These are phyloP conservation scores for Sphaeramia orbicularis DNA, from an alignment of 2,797 vertebrate genomes.

Conservation along the genomic window DNA sequence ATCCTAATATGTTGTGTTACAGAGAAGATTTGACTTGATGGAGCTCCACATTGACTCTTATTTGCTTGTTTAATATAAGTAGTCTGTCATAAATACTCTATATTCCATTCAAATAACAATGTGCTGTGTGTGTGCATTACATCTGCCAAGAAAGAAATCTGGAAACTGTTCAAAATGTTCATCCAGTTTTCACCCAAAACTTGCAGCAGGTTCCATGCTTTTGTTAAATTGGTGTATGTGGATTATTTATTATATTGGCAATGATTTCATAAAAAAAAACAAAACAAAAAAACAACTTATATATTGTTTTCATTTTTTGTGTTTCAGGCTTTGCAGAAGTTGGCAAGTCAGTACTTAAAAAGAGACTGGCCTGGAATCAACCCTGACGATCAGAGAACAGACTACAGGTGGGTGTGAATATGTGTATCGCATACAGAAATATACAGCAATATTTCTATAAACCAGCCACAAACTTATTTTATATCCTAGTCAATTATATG, in stretches of 20 bases:
- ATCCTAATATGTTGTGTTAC: background rate
- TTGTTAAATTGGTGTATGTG: background rate
- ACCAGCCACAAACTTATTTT: too few relatives aligned
- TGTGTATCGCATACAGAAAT: background rate
- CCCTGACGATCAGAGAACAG: slow-evolving; percentile 91
- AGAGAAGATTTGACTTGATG: background rate
- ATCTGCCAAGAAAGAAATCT: slow-evolving; percentile 5
- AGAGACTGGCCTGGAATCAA: slow-evolving; percentile 96
- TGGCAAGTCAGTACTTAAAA: slow-evolving; percentile 97
- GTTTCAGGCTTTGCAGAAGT: slow-evolving; percentile 94
- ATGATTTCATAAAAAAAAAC: too few relatives aligned
- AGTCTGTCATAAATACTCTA: background rate
- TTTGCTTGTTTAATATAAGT: slow-evolving; percentile 4
- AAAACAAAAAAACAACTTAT: too few relatives aligned
- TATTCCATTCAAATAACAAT: background rate
- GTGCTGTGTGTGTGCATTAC: background rate
- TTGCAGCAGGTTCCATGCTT: background rate
- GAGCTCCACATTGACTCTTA: background rate
- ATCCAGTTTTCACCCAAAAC: too few relatives aligned
- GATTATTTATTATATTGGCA: background rate
- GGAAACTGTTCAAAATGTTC: background rate
- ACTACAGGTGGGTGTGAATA: slow-evolving; percentile 89
- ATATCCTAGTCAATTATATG: too few relatives aligned
- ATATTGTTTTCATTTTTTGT: slow-evolving; percentile 30
- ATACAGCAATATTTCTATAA: background rate